Evolutionary conservation across 2,888 invertebrate species (phyloP).

Genomic region (Limnephilus rhombicus): DNA sequence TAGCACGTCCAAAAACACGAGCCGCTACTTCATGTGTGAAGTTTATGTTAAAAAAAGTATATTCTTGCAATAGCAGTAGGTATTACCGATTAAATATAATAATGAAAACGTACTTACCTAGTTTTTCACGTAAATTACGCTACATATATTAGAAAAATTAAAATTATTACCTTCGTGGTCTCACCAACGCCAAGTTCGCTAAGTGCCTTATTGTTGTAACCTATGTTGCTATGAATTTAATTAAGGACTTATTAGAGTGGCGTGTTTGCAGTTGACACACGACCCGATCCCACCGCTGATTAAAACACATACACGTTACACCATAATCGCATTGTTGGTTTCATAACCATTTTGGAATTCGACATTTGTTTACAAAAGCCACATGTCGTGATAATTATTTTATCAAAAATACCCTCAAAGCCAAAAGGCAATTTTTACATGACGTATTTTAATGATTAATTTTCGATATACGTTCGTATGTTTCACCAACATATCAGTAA

Average conservation of each 20-base stretch:
- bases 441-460: too few relatives aligned
- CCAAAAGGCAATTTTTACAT: neutral
- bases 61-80: too few relatives aligned
- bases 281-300: constrained; percentile 32
- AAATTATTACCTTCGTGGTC: neutral
- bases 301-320: neutral
- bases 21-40: too few relatives aligned
- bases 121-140: too few relatives aligned
- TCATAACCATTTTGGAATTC: neutral
- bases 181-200: neutral
- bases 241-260: constrained; percentile 25
- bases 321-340: neutral
- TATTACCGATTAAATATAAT: too few relatives aligned
- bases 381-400: neutral
- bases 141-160: neutral
- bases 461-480: too few relatives aligned
- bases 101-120: too few relatives aligned
- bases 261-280: constrained; percentile 44
- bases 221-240: constrained; percentile 26
- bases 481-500: too few relatives aligned
- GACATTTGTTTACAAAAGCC: neutral
- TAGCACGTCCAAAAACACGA: too few relatives aligned
- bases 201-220: neutral
- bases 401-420: neutral
- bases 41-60: too few relatives aligned